Conservation (phyloP, 1,140 invertebrate genomes). For the Chironomus tepperi region DNA sequence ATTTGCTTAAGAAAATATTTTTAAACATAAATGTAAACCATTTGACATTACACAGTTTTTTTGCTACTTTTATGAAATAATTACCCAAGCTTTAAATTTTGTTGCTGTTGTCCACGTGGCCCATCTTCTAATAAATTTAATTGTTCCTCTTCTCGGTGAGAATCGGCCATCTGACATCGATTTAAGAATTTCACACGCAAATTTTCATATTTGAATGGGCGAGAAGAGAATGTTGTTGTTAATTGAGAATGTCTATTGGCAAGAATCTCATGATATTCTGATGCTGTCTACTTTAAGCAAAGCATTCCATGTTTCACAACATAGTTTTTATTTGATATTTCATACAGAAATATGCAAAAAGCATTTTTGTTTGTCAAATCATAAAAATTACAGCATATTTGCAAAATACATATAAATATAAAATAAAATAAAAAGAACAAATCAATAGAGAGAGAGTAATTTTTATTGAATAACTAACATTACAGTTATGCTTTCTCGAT, state of each 20-base stretch:
- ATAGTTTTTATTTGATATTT: no score
- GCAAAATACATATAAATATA: no score
- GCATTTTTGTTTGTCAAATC: no score
- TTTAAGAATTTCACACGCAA: background rate
- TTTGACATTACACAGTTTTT: background rate
- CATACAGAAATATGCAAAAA: no score
- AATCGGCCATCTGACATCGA: slow-evolving; percentile 69
- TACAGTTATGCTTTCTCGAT: no score
- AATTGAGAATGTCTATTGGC: slow-evolving; percentile 17
- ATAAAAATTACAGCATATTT: no score
- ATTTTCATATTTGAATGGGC: background rate
- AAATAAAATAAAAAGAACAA: no score
- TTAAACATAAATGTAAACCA: no score
- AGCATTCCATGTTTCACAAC: background rate
- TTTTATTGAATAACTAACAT: no score
- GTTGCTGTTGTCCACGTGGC: slow-evolving; percentile 82
- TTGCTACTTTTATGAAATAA: slow-evolving; percentile 34
- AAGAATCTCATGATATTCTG: slow-evolving; percentile 17
- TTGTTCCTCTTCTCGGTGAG: slow-evolving; percentile 86
- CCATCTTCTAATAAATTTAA: slow-evolving; percentile 90
- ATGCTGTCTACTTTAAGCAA: slow-evolving; percentile 15
- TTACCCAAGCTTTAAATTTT: slow-evolving; percentile 85
- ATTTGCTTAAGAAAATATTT: no score
- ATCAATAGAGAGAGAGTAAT: no score
- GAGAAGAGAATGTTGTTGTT: background rate